These are phyloP conservation scores for Erebia ligea DNA, from an alignment of 2,888 invertebrate genomes.

Conservation along the genomic window DNA sequence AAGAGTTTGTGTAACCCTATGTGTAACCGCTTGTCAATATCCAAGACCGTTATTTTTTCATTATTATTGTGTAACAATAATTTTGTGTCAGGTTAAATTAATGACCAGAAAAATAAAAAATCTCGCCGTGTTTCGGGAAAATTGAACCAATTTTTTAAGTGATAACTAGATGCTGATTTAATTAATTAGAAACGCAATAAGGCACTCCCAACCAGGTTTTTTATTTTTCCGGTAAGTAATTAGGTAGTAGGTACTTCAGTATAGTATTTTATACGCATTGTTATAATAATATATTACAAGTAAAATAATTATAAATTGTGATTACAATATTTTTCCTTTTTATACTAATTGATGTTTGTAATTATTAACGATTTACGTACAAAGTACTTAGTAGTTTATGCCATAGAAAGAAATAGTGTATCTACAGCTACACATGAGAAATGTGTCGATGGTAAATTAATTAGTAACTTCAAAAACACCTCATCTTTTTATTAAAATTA, in stretches of 20 bases:
- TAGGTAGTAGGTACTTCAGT: not conserved
- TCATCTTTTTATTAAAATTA: too few relatives aligned
- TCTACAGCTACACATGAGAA: constrained; percentile 19
- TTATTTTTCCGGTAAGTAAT: not conserved
- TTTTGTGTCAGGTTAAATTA: not conserved
- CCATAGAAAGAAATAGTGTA: constrained; percentile 34
- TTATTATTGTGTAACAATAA: constrained; percentile 21
- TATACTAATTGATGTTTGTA: constrained; percentile 25
- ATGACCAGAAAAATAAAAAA: too few relatives aligned
- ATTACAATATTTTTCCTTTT: constrained; percentile 14
- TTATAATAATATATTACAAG: not conserved
- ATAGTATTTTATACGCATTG: constrained; percentile 7
- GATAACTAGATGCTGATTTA: too few relatives aligned
- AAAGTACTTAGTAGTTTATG: constrained; percentile 47
- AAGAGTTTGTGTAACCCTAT: too few relatives aligned
- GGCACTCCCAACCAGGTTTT: too few relatives aligned
- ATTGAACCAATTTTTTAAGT: too few relatives aligned
- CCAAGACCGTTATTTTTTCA: not conserved
- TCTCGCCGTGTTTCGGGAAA: too few relatives aligned
- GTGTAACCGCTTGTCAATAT: not conserved
- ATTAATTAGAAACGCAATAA: too few relatives aligned
- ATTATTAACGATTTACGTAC: constrained; percentile 42
- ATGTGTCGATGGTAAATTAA: constrained; percentile 31
- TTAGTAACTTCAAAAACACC: not conserved
- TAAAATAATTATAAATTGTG: constrained; percentile 19